Conservation (phyloP, 2,113 vertebrate species). For the Siphamia tubifer region DNA sequence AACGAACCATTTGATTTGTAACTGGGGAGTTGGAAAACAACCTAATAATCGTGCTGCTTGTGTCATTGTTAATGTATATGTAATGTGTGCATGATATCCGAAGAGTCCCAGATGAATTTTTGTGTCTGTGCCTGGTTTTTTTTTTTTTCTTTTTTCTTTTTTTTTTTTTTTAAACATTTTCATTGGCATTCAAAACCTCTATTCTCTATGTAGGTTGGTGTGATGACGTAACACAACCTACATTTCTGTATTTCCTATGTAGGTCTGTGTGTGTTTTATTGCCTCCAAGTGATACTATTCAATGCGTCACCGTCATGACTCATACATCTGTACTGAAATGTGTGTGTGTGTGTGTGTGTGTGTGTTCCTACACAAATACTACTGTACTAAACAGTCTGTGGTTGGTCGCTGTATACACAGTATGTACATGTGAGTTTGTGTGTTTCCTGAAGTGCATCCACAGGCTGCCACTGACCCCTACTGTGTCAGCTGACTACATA, state of each 20-base stretch:
- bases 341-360: not conserved
- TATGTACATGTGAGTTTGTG: not conserved
- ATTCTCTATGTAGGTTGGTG: not conserved
- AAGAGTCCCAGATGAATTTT: not conserved
- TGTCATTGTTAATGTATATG: not conserved
- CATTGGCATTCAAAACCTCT: no score
- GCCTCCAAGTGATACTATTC: slow-evolving; percentile 41
- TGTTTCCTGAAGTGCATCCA: slow-evolving; percentile 27
- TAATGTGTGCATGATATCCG: not conserved
- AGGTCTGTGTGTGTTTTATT: slow-evolving; percentile 15
- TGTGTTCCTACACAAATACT: not conserved
- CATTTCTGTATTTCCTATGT: slow-evolving; percentile 11
- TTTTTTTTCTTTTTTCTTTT: no score
- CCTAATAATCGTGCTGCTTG: not conserved
- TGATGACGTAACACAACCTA: slow-evolving; percentile 37
- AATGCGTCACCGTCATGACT: slow-evolving; percentile 48
- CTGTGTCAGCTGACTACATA: slow-evolving; percentile 35
- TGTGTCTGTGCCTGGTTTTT: not conserved
- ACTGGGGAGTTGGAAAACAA: not conserved
- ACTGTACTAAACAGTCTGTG: not conserved
- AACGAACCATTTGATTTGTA: slow-evolving; percentile 18
- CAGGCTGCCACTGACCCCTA: slow-evolving; percentile 54
- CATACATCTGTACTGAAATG: slow-evolving; percentile 37
- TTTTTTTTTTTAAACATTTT: no score
- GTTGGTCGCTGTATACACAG: not conserved